phyloP scores from a whole-genome alignment of 2,113 vertebrate species.

The Chaenogobius annularis region DNA sequence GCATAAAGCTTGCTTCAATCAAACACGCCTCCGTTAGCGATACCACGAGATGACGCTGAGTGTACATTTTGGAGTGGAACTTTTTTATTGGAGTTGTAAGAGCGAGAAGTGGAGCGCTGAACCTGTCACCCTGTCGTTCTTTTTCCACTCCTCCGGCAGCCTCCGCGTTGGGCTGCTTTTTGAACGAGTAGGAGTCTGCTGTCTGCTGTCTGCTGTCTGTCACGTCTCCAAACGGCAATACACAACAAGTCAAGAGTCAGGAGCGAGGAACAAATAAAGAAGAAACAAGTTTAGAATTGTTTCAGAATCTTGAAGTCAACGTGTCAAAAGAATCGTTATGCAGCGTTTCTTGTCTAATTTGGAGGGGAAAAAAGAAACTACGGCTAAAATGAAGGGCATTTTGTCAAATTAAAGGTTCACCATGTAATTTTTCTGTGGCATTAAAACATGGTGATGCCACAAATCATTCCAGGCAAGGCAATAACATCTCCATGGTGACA shows the following conservation, averaged over 20 bases:
- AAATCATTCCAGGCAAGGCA: too few relatives aligned
- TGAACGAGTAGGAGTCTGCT: slow-evolving; percentile 13
- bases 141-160: background rate
- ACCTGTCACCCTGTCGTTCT: slow-evolving; percentile 7
- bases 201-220: slow-evolving; percentile 2
- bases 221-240: background rate
- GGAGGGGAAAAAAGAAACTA: too few relatives aligned
- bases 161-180: background rate
- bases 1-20: background rate
- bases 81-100: background rate
- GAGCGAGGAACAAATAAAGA: background rate
- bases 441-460: too few relatives aligned
- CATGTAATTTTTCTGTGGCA: too few relatives aligned
- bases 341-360: background rate
- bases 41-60: background rate
- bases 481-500: too few relatives aligned
- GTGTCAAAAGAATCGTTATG: background rate
- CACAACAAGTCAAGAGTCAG: slow-evolving; percentile 1
- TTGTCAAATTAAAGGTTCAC: too few relatives aligned
- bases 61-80: background rate
- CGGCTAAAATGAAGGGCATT: too few relatives aligned
- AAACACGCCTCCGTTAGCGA: background rate
- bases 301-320: background rate
- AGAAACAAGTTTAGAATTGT: background rate
- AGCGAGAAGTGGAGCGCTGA: background rate